A percentile compares a stretch with the other conserved stretches of the same genome.
Evolutionary conservation across 2,888 invertebrate species (phyloP).

Genomic region (Trachelus tabidus): DNA sequence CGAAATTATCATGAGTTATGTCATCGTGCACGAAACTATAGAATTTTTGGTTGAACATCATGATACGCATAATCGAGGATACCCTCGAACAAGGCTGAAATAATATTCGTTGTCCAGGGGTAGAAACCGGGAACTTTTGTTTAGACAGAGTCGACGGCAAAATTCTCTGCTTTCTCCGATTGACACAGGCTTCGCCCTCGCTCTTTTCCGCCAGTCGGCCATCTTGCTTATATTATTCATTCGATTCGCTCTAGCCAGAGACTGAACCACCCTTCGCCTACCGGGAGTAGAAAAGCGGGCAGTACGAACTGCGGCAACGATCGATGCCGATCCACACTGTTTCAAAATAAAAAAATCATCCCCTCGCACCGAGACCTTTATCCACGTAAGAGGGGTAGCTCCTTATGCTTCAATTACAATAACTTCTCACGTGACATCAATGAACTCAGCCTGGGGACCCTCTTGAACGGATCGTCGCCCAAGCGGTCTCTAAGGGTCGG

Average conservation of each 20-base stretch:
- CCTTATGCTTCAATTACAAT: not conserved
- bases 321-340: not conserved
- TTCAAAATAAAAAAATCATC: not conserved
- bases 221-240: constrained; percentile 1
- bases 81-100: not conserved
- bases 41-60: not conserved
- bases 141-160: not conserved
- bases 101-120: not conserved
- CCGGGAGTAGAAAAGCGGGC: too few relatives aligned
- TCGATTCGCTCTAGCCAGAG: not conserved
- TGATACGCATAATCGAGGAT: not conserved
- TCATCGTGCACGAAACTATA: not conserved
- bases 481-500: not conserved
- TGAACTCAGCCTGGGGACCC: not conserved
- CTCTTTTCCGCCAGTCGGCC: not conserved
- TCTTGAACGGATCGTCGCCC: not conserved
- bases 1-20: not conserved
- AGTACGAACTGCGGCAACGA: not conserved
- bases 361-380: not conserved
- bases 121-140: not conserved
- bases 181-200: not conserved
- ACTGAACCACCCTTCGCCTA: not conserved
- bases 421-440: not conserved
- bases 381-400: not conserved
- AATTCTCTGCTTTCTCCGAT: not conserved